Base-by-base conservation (phyloP, 2,797 vertebrate species). In the Allobates femoralis region DNA sequence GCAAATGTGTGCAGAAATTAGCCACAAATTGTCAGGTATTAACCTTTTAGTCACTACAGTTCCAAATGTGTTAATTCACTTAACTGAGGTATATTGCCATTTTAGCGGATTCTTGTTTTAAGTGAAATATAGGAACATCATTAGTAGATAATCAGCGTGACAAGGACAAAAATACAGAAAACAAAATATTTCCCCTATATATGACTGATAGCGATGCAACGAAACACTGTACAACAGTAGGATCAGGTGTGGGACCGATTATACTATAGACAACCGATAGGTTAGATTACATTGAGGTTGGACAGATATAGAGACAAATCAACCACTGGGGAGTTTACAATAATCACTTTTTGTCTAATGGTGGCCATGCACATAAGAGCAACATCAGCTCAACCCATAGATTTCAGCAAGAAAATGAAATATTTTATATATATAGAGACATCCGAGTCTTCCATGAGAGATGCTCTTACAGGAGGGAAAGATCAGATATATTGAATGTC, bases 1-100 rank as follows among this genome's bases (percentile, higher is more conserved):
- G 87, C 78, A 88, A 88, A 88, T 88, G 87, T 85, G 78, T 81
- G 83, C 21, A 23, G 71, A 81, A 85, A 85, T 88, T 81, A 88
- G 87, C n/a, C 78, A 81, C 71, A 74, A 88, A 81, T 87, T 84
- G 81, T 32, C 71, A 88, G 83, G 83, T 81, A 81, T 88, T 88
- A 88, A 88, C 87, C 83, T 67, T 77, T 64, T 56, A 76, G 53
- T 67, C 75, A 37, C 87, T 81, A 60, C 23, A 75, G 34, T 37
- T 76, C 18, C 34, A 62, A 28, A 18, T 32, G 15, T 66, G 37
- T 55, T 76, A 76, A 77, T 75, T 74, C 4, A 34, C 79, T 41
- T 26, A 62, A 75, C 11, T 37, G 15, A 34, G 14, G 30, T 75
- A 55, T 73, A 46, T 62, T 55, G 32, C 53, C 12, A 15, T 32